Base-by-base conservation (phyloP, 1,140 invertebrate species). In the Macrobrachium rosenbergii region DNA sequence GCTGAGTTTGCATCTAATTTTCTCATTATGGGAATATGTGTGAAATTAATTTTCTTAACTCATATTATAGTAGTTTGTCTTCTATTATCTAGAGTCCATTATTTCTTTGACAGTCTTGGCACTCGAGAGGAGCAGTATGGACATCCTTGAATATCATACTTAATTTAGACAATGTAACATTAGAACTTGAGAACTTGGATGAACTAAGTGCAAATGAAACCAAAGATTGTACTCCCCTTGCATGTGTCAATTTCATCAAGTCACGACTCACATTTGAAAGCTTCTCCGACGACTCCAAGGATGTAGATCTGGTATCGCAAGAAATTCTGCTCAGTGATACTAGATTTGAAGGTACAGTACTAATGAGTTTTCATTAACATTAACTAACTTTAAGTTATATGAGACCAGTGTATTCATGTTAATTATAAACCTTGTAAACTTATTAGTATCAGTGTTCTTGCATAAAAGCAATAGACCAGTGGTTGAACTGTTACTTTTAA, bases 211-310 rank as follows among this genome's bases (percentile, higher is more conserved):
- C 93, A 72, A 92, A 88, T 64, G 84, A 72, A 67, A 59, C 62
- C 37, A 90, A 90, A n/a, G 88, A 92, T 58, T 93, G 94, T 73
- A 92, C 93, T 2, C 94, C 96, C 10, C 92, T 99, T 21, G 96
- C 97, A 2, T 96, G 96, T 88, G 94, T 99, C 80, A 97, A 98
- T 92, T 99, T 99, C 91, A 96, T 99, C 78, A 96, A 96, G 91
- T 98, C 97, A 0, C 94, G 95, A 45, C 92, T 99, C 3, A 95
- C 95, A 28, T 94, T 97, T 72, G 97, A 98, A 91, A 95, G 95
- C 2, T 95, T 95, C 90, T 98, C 96, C 88, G 96, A 99, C 92
- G 94, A 95, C 16, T 95, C 96, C 14, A 97, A 97, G 92, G 98
- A 99, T 91, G 95, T 99, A 45, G 97, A 98, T 92, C 92, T 99